Evolutionary conservation across 2,797 vertebrate species (phyloP), one percentile per base, ranked within the genome.

Genomic region (Acanthurus tractus): DNA sequence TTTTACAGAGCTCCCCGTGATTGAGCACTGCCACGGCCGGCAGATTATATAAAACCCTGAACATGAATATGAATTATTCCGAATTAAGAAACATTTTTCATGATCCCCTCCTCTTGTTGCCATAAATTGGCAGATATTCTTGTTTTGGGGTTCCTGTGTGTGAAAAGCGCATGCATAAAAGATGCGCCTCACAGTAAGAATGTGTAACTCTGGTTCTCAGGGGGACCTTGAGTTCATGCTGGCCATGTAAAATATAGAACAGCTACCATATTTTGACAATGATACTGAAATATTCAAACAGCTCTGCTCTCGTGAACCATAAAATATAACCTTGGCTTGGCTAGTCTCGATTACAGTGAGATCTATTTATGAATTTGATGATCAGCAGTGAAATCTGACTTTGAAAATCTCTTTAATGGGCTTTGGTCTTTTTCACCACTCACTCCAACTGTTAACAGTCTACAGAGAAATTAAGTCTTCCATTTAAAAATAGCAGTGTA

Each of bases 51-150:
- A 73, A 50, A 78, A 75, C 67, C 75, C 38, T 13, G 52, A 86
- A 38, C 64, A 25, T 74, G 64, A 71, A 58, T 86, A 90, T 92
- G 84, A 93, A 93, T 92, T 86, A 93, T 92, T 92, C 89, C 45
- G 45, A 86, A 76, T 86, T 84, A 84, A 88, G 84, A 88, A 75
- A 44, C 74, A 67, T 54, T 90, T 92, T 90, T 86, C 20, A 83
- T 40, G 50, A 79, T 88, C 81, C 50, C 77, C 81, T 86, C 80
- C 76, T 67, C 49, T 23, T 85, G 78, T 89, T 80, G 86, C 75
- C 64, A 85, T 92, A 34, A 93, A 92, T 91, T 93, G 91, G 91
- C 92, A 91, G 88, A 89, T 89, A 86, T 85, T 92, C 84, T 79
- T 87, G 76, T 92, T 92, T 91, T 68, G 78, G 77, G 82, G 72